phyloP scores from a whole-genome alignment of 2,888 invertebrate genomes.

The Ennomos erosarius region DNA sequence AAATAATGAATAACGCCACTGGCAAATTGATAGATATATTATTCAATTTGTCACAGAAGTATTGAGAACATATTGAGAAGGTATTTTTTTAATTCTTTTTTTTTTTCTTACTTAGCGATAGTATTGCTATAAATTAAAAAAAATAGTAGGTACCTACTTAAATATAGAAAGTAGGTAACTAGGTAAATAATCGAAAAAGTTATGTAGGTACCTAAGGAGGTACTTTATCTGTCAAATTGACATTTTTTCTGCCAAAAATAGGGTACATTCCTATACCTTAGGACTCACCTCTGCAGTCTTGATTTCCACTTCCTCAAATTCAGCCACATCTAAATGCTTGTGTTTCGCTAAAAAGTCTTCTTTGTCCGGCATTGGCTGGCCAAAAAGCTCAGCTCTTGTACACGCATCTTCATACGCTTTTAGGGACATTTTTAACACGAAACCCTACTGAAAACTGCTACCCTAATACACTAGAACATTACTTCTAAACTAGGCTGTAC shows the following conservation, averaged over 20 bases:
- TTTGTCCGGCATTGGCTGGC: constrained; percentile 88
- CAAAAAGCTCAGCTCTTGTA: constrained; percentile 91
- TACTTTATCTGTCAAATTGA: not conserved
- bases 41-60: too few relatives aligned
- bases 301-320: constrained; percentile 82
- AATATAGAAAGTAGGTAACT: too few relatives aligned
- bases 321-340: constrained; percentile 81
- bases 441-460: constrained; percentile 12
- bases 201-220: not conserved
- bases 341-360: constrained; percentile 87
- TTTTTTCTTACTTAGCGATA: too few relatives aligned
- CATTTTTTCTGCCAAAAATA: not conserved
- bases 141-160: too few relatives aligned
- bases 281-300: constrained; percentile 71
- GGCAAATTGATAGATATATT: too few relatives aligned
- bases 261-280: too few relatives aligned
- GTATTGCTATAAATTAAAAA: too few relatives aligned
- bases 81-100: too few relatives aligned
- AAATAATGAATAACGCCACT: too few relatives aligned
- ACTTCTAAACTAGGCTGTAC: constrained; percentile 30
- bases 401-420: constrained; percentile 91
- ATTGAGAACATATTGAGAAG: too few relatives aligned
- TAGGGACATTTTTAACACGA: constrained; percentile 78
- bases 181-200: not conserved
- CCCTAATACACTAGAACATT: constrained; percentile 15